These are phyloP conservation scores for Microtus oregoni DNA, from an alignment of 2,113 vertebrate genomes.

Conservation along the genomic window DNA sequence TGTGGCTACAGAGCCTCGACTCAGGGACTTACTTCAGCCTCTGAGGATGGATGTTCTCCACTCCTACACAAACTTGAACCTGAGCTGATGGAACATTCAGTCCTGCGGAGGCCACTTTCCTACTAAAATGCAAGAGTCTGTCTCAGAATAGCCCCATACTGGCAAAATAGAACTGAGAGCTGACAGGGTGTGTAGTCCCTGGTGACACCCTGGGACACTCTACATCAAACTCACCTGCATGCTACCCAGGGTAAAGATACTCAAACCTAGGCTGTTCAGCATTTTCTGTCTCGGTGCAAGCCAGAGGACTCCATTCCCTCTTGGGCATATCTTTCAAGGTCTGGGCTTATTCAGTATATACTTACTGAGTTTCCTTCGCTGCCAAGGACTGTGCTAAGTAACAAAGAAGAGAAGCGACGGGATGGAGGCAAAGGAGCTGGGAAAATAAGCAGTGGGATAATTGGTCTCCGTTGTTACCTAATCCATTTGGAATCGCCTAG, in stretches of 20 bases:
- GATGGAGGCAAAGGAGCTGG: rapidly evolving
- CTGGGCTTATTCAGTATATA: background rate
- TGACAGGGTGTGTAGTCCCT: no score
- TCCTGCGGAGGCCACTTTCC: background rate
- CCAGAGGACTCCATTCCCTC: background rate
- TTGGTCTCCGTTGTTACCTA: background rate
- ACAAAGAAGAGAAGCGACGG: background rate
- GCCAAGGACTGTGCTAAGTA: rapidly evolving
- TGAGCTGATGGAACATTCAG: background rate
- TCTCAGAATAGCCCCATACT: background rate
- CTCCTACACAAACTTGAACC: background rate
- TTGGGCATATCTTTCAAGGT: background rate
- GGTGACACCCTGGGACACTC: rapidly evolving
- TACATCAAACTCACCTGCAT: rapidly evolving
- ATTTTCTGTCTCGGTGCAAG: background rate
- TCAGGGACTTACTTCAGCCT: background rate
- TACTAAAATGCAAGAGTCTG: background rate
- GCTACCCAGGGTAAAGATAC: background rate
- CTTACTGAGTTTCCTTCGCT: background rate
- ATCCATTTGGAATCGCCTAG: background rate
- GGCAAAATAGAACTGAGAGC: no score
- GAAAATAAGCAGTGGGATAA: rapidly evolving
- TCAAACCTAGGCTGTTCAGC: background rate
- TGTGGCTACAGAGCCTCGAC: background rate
- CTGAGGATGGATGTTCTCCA: background rate